phyloP scores from a whole-genome alignment of 2,797 vertebrate species.

The Poeciliopsis turneri region DNA sequence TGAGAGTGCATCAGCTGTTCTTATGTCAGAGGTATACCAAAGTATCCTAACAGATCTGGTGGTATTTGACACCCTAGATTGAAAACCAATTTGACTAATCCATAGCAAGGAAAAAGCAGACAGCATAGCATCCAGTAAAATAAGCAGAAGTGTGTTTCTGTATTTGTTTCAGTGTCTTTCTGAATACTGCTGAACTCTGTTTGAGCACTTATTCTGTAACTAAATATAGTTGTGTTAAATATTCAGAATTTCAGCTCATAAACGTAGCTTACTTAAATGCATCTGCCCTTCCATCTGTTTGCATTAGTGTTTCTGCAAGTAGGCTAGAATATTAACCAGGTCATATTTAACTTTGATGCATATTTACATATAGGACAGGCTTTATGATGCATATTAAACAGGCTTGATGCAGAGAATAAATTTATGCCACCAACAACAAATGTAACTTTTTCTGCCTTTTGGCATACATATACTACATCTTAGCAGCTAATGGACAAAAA shows the following conservation, averaged over 20 bases:
- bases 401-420: constrained; percentile 48
- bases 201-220: constrained; percentile 13
- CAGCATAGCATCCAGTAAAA: not conserved
- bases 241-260: constrained; percentile 41
- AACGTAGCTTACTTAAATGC: constrained; percentile 59
- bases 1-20: not conserved
- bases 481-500: not conserved
- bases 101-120: not conserved
- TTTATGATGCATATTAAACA: constrained; percentile 66
- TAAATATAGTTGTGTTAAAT: constrained; percentile 47
- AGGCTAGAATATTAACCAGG: constrained; percentile 60
- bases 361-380: constrained; percentile 58
- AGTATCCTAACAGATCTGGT: not conserved
- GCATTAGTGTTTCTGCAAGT: constrained; percentile 47
- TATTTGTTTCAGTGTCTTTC: not conserved
- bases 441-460: constrained; percentile 36
- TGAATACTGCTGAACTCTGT: not conserved
- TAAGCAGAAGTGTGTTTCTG: not conserved
- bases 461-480: not conserved
- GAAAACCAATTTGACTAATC: not conserved
- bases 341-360: constrained; percentile 71
- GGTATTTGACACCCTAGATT: not conserved
- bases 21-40: not conserved
- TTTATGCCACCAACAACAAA: constrained; percentile 42
- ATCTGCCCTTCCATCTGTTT: constrained; percentile 69